A percentile compares a stretch with the other conserved stretches of the same genome.
These are phyloP conservation scores for Priocnemis perturbator DNA, from an alignment of 2,888 invertebrate genomes.

Conservation along the genomic window DNA sequence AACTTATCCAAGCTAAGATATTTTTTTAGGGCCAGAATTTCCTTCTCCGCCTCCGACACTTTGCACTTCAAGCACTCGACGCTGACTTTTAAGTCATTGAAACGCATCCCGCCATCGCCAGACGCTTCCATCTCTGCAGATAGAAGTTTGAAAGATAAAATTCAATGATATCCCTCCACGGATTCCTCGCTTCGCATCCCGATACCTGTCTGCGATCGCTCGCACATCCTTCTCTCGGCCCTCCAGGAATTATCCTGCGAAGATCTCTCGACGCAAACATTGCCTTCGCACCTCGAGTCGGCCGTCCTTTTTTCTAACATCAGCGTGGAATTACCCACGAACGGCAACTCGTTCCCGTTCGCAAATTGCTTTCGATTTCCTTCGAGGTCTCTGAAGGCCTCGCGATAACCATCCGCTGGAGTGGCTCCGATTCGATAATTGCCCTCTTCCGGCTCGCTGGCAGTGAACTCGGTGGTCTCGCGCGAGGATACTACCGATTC, in stretches of 20 bases:
- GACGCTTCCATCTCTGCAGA: constrained; percentile 38
- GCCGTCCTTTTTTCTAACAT: no score
- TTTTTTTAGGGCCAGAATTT: constrained; percentile 45
- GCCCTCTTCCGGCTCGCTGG: constrained; percentile 22
- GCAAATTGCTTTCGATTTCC: constrained; percentile 9
- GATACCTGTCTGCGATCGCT: constrained; percentile 8
- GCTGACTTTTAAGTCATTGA: constrained; percentile 37
- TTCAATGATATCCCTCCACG: no score
- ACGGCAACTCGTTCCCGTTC: constrained; percentile 1
- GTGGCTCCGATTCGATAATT: not conserved
- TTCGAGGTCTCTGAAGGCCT: constrained; percentile 27
- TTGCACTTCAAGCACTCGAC: constrained; percentile 45
- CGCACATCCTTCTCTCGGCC: constrained; percentile 1
- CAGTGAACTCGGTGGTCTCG: constrained; percentile 31
- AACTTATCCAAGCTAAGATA: constrained; percentile 37
- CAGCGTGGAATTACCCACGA: not conserved
- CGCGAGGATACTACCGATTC: constrained; percentile 40
- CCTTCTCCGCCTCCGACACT: constrained; percentile 41
- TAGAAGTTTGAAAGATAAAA: not conserved
- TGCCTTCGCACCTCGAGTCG: no score
- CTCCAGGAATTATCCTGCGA: no score
- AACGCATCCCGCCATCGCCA: constrained; percentile 49
- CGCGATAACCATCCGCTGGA: constrained; percentile 29
- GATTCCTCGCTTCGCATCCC: not conserved
- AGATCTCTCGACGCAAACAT: no score